phyloP scores from a whole-genome alignment of 2,113 vertebrate species.

The Tauraco erythrolophus region DNA sequence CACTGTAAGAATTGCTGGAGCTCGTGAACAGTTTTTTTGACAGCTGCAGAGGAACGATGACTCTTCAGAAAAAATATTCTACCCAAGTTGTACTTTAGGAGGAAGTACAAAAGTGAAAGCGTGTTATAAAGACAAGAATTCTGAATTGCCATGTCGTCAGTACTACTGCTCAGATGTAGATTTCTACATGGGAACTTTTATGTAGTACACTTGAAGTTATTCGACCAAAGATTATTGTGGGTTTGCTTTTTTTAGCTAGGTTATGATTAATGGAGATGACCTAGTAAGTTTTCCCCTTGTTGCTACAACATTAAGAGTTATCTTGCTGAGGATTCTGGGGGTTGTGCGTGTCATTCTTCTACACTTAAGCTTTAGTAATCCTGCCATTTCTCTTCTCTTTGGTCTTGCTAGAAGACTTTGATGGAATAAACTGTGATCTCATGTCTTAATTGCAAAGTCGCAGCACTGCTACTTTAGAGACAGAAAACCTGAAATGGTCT shows the following conservation, averaged over 20 bases:
- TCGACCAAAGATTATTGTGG: neutral
- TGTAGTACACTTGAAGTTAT: neutral
- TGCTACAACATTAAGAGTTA: neutral
- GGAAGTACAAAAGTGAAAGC: neutral
- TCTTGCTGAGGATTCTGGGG: neutral
- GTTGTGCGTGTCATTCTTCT: neutral
- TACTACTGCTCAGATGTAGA: neutral
- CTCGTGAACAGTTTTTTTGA: neutral
- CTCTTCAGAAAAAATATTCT: neutral
- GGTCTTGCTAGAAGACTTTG: neutral
- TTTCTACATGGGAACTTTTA: neutral
- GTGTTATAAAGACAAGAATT: neutral
- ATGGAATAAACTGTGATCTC: neutral
- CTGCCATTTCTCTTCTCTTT: neutral
- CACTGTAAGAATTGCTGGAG: neutral
- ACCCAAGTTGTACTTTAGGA: neutral
- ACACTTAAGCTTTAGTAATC: neutral
- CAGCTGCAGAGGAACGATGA: neutral
- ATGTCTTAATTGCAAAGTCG: neutral
- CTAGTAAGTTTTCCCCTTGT: neutral
- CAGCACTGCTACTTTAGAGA: neutral
- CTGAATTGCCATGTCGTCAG: neutral
- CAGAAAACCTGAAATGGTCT: neutral
- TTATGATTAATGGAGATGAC: neutral
- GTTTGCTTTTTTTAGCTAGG: neutral